Percentiles rank a stretch among this genome's conserved stretches.
Evolutionary conservation across 2,113 vertebrate species (phyloP).

Genomic region (Gambusia affinis): DNA sequence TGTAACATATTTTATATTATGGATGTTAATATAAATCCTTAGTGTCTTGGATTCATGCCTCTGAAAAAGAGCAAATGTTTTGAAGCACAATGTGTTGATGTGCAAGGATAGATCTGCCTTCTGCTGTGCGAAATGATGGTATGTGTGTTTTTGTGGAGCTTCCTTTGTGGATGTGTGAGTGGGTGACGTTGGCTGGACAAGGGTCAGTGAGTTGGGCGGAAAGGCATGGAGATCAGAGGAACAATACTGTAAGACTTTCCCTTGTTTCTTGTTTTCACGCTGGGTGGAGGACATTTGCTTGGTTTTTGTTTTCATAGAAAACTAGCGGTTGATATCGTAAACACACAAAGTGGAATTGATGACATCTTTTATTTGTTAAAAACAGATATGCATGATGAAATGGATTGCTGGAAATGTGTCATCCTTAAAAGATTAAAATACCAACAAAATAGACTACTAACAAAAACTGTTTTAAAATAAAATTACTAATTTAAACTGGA

Average conservation of each 20-base stretch:
- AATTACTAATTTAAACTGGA: no score
- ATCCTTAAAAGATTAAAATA: background rate
- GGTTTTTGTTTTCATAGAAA: constrained; percentile 8
- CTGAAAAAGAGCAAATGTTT: background rate
- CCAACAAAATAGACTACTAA: background rate
- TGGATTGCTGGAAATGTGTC: background rate
- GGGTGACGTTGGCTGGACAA: constrained; percentile 36
- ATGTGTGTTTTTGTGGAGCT: constrained; percentile 27
- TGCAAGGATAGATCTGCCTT: constrained; percentile 24
- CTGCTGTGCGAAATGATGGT: constrained; percentile 31
- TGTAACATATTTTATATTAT: background rate
- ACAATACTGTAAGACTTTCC: constrained; percentile 49
- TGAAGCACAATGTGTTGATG: constrained; percentile 4
- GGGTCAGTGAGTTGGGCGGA: constrained; percentile 59
- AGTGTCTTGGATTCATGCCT: background rate
- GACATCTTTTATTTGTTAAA: background rate
- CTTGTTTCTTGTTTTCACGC: constrained; percentile 55
- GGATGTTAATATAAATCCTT: background rate
- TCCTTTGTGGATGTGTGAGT: constrained; percentile 44
- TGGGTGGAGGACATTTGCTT: constrained; percentile 12
- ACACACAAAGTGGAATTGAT: background rate
- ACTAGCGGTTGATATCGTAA: background rate
- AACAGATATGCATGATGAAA: background rate
- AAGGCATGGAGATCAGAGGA: constrained; percentile 43
- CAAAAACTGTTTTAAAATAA: no score